phyloP scores from a whole-genome alignment of 2,797 vertebrate genomes.

The Notamacropus eugenii region DNA sequence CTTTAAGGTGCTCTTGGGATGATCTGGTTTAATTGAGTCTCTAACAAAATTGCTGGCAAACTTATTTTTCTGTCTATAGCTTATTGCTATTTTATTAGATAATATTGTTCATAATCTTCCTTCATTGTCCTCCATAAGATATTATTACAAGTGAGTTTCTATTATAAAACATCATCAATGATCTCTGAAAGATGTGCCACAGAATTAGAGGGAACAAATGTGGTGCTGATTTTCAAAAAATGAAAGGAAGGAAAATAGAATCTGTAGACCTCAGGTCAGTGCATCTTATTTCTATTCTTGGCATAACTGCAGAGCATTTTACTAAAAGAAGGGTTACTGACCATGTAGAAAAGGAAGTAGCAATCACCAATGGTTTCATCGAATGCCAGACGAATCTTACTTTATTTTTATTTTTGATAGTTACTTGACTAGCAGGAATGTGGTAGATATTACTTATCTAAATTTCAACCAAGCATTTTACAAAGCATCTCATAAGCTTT shows the following conservation, averaged over 20 bases:
- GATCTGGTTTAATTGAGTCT: neutral
- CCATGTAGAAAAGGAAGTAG: neutral
- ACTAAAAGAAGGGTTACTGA: neutral
- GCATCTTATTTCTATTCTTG: neutral
- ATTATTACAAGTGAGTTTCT: neutral
- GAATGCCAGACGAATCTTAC: neutral
- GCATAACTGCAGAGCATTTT: neutral
- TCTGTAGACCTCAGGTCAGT: neutral
- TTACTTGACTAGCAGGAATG: neutral
- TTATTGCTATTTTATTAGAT: neutral
- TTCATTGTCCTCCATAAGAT: neutral
- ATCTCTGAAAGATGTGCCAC: neutral
- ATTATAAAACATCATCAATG: neutral
- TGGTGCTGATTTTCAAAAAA: neutral
- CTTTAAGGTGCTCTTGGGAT: neutral
- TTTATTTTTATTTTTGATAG: neutral
- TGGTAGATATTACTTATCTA: neutral
- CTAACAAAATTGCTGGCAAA: neutral
- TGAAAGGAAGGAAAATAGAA: neutral
- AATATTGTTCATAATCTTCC: neutral
- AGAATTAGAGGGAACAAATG: neutral
- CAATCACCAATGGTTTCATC: neutral
- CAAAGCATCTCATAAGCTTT: neutral
- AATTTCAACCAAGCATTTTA: neutral
- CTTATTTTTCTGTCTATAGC: neutral